Base-by-base conservation (phyloP, 2,113 vertebrate species). In the Corythornis cristatus region DNA sequence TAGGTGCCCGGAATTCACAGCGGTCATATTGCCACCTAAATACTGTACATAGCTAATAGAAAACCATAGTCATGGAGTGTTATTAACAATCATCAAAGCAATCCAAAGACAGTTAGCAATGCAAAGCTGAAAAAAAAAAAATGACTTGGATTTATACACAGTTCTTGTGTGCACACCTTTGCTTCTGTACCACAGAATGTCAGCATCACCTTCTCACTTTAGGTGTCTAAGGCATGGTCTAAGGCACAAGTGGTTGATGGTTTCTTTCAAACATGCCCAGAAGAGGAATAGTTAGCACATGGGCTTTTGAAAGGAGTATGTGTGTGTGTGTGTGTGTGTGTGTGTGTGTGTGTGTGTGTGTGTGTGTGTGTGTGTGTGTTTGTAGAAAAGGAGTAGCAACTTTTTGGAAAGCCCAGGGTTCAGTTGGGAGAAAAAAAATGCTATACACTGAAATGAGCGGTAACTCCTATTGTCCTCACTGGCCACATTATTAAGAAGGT, bases 391-490 rank as follows among this genome's bases (percentile, higher is more conserved):
- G 8, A 2, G 0, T 13, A 48, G 16, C 33, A 73, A 66, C 50
- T 5, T 57, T 31, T 84, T 43, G 26, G 42, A 31, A 58, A 21
- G 10, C 7, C 5, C 14, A 22, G 5, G 29, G 21, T 88, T 72
- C 20, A 37, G n/a, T n/a, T 53, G 12, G 12, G 15, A 62, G 13
- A 40, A 75, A 80, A 58, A 67, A 88, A 50, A 4, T 50, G 12
- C 12, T 80, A 7, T 25, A 11, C 19, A 14, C 22, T 64, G 76
- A 91, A 96, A 78, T 33, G n/a, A 72, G 40, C n/a, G n/a, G 29
- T 83, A 92, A 70, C 96, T 96, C 67, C 93, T 46, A 91, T 86
- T 95, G 83, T 75, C 64, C 51, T 97, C 62, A 17, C 43, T 48
- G 78, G 81, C 70, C 15, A 23, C 62, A 53, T 83, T 95, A 92